Evolutionary conservation across 1,140 invertebrate species (phyloP), one percentile per base, ranked within the genome.

Genomic region (Bursaphelenchus mucronatus): DNA sequence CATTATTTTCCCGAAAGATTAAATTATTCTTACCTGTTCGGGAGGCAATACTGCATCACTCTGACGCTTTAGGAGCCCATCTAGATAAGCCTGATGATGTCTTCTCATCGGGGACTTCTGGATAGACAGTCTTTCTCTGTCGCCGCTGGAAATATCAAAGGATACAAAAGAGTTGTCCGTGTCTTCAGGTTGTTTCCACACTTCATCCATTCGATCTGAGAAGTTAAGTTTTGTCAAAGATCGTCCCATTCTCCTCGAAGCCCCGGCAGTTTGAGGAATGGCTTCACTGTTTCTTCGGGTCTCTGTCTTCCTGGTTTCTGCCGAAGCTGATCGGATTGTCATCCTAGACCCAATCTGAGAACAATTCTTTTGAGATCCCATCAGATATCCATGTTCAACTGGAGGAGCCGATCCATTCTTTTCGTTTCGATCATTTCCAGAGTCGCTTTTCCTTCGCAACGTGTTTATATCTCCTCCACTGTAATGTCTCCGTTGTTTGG

Each of bases 41-140:
- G 30, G 30, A 30, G 30, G 30, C 30, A 30, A 30, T 30, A 30
- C 30, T 30, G 30, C 30, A 6, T 41, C 15, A 19, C 44, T 47
- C 11, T 46, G 43, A 10, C 39, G 71, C 7, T 41, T 49, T 46
- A 30, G 30, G 30, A 30, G 30, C 30, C 30, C 30, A 30, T 59
- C 57, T 11, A 59, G 19, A 50, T 44, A 55, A n/a, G 54, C n/a
- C 9, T 64, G 51, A 11, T 69, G 70, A 65, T 68, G 66, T 41
- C 66, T 19, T 73, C 66, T 65, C 11, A 47, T 53, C 7, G 66
- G 66, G 65, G 64, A 40, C 44, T 71, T 69, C 55, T 71, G 57
- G 40, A 61, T 59, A 30, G 57, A 30, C 41, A 59, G 30, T 30
- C 30, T 30, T 30, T 30, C 30, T 30, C 5, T 30, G 30, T 30